These are phyloP conservation scores for Coenonympha glycerion DNA, from an alignment of 2,888 invertebrate genomes.

Conservation along the genomic window DNA sequence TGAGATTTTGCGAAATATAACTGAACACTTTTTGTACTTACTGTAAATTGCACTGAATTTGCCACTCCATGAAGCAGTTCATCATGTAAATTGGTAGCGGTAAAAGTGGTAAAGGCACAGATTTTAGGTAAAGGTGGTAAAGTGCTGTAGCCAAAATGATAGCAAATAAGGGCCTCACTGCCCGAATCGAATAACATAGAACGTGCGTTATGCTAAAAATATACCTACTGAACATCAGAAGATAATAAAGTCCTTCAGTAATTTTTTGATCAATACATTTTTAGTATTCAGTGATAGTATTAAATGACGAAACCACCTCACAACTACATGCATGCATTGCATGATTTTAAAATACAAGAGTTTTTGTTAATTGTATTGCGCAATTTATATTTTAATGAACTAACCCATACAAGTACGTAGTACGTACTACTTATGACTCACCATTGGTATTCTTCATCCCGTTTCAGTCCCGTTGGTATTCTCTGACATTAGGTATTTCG, in stretches of 20 bases:
- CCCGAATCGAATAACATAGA: neutral
- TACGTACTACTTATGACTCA: neutral
- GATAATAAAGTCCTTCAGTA: neutral
- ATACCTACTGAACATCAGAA: neutral
- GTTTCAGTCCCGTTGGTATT: too few species aligned
- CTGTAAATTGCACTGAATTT: too few species aligned
- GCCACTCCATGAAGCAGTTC: too few species aligned
- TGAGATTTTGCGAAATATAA: too few species aligned
- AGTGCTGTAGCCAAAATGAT: neutral
- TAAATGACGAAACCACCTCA: neutral
- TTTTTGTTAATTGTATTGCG: neutral
- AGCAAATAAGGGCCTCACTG: neutral
- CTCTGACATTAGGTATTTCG: too few species aligned
- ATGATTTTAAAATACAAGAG: too few species aligned
- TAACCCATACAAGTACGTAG: too few species aligned
- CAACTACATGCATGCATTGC: neutral
- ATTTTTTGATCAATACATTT: neutral
- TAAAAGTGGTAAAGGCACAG: too few species aligned
- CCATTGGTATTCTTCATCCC: too few species aligned
- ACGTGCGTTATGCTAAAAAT: neutral
- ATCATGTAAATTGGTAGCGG: too few species aligned
- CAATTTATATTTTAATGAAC: neutral
- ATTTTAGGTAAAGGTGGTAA: too few species aligned
- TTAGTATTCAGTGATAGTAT: neutral
- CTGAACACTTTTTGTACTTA: too few species aligned